A percentile compares a stretch with the other conserved stretches of the same genome.
phyloP scores from a whole-genome alignment of 2,113 vertebrate species.

The Lycaon pictus region DNA sequence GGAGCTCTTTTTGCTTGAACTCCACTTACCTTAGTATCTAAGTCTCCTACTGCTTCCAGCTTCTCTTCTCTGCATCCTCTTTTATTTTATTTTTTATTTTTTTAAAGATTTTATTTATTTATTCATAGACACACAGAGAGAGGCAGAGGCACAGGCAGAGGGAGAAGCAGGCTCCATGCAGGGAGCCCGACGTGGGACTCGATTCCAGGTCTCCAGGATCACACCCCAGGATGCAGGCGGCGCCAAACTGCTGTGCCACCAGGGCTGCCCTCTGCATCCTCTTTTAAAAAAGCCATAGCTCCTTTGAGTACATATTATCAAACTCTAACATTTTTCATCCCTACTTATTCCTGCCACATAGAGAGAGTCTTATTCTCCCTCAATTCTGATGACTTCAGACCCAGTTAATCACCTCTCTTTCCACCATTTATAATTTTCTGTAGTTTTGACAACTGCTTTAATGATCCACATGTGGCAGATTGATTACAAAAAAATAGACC shows the following conservation, averaged over 20 bases:
- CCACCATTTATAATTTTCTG: neutral
- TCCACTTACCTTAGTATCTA: neutral
- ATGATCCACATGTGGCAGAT: neutral
- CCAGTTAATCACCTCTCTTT: neutral
- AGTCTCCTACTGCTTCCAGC: neutral
- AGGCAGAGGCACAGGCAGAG: no score
- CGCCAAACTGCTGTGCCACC: no score
- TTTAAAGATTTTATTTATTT: no score
- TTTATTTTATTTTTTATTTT: neutral
- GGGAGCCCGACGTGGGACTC: no score
- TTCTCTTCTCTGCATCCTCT: neutral
- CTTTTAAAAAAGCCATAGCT: neutral
- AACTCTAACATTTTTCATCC: neutral
- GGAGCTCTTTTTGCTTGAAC: neutral
- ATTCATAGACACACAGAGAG: no score
- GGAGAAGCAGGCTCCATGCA: no score
- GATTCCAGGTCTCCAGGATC: no score
- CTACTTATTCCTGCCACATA: neutral
- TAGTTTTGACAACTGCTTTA: neutral
- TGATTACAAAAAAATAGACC: neutral
- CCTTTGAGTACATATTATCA: neutral
- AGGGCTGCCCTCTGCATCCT: neutral
- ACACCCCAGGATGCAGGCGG: no score
- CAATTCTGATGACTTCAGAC: neutral
- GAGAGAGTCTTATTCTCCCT: neutral